phyloP scores from a whole-genome alignment of 1,140 invertebrate species.

The Drosophila takahashii region DNA sequence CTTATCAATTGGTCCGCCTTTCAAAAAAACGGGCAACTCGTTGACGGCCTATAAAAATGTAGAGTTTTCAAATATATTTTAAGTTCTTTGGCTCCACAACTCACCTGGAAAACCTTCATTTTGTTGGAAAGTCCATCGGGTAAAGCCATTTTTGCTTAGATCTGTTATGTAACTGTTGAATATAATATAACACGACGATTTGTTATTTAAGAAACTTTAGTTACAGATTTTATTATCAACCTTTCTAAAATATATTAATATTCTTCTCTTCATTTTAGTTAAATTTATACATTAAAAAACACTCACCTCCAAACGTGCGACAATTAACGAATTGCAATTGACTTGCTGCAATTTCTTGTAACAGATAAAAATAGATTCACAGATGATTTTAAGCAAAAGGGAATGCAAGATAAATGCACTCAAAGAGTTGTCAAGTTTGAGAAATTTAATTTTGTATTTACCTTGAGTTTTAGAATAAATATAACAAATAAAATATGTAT shows the following conservation, averaged over 20 bases:
- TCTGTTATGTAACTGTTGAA: slow-evolving; percentile 75
- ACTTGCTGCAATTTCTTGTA: slow-evolving; percentile 44
- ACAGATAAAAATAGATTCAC: slow-evolving; percentile 65
- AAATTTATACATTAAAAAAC: neutral
- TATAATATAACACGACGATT: neutral
- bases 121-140: slow-evolving; percentile 75
- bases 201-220: neutral
- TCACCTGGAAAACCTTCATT: slow-evolving; percentile 81
- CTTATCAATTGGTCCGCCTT: slow-evolving; percentile 80
- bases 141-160: slow-evolving; percentile 66
- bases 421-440: slow-evolving; percentile 25
- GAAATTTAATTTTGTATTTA: too few species aligned
- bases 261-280: rapidly evolving
- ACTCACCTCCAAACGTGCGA: slow-evolving; percentile 31
- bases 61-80: neutral
- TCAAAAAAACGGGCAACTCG: slow-evolving; percentile 77
- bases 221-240: too few species aligned
- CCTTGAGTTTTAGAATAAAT: too few species aligned
- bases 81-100: neutral
- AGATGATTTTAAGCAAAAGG: slow-evolving; percentile 33
- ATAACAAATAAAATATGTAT: neutral
- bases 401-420: slow-evolving; percentile 20
- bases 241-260: neutral
- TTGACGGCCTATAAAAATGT: slow-evolving; percentile 62
- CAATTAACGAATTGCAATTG: slow-evolving; percentile 42